Base-by-base conservation (phyloP, 2,888 invertebrate genomes). In the Caenorhabditis wallacei region DNA sequence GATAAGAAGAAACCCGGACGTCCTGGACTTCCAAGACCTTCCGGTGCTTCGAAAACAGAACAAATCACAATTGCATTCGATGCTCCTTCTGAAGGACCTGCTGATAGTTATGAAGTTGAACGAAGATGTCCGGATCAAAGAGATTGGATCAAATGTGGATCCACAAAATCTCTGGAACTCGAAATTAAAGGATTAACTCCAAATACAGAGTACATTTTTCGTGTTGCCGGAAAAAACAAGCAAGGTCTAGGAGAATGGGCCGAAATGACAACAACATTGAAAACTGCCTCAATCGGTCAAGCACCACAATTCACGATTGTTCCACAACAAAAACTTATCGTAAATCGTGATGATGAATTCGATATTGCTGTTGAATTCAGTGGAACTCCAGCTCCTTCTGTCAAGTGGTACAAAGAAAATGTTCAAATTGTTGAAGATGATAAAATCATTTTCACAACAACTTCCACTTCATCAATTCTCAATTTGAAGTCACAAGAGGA, bases 401-500 rank as follows among this genome's bases (percentile, higher is more conserved):
- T 81, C 22, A 85, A 83, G 64, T 85, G 85, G 85, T 84, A 84
- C 56, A 66, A 64, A n/a, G 78, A 53, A 43, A 70, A 74, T 37
- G 54, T 59, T 18, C 81, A 82, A 71, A 35, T 81, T 16, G 43
- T 53, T 13, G 40, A 46, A 1, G 69, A 64, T 48, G 85, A 85
- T 5, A 71, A 80, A n/a, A 64, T 79, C n/a, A 74, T 30, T 18
- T 35, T 82, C 37, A 46, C 69, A 30, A 80, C 71, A 46, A 75
- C 81, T 8, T n/a, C 78, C 2, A 78, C 76, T 11, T 72, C 76
- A 26, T 84, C 90, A 16, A 87, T 91, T 18, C 84, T 93, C 46
- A 90, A 88, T 64, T 86, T 93, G 18, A 87, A 79, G 16, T 75
- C 84, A 7, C 91, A 92, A 78, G 92, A 92, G 85, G 86, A 86